Evolutionary conservation across 2,797 vertebrate genomes (phyloP).

Genomic region (Erethizon dorsatum): DNA sequence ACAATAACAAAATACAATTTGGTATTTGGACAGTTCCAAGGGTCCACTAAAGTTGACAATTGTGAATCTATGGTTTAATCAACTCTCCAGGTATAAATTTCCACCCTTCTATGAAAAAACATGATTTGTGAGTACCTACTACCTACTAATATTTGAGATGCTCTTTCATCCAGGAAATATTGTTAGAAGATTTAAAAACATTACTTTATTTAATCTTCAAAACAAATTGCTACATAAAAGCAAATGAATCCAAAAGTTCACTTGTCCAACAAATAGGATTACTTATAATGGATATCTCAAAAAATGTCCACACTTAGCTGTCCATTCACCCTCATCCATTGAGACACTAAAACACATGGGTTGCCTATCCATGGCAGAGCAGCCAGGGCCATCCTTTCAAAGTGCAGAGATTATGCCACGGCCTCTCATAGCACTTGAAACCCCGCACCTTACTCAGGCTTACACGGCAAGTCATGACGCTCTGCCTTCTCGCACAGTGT

Average conservation of each 20-base stretch:
- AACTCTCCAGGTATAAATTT: neutral
- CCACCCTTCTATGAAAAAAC: neutral
- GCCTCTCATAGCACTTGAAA: neutral
- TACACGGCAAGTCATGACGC: neutral
- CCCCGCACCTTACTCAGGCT: neutral
- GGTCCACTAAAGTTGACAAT: neutral
- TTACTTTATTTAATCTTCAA: slow-evolving; percentile 12
- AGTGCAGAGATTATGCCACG: neutral
- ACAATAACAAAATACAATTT: slow-evolving; percentile 26
- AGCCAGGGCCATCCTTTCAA: neutral
- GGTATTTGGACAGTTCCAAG: neutral
- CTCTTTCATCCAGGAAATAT: neutral
- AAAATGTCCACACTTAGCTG: neutral
- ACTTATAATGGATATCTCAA: neutral
- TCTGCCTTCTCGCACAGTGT: neutral
- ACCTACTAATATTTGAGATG: neutral
- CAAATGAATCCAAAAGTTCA: neutral
- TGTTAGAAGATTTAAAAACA: neutral
- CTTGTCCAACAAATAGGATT: neutral
- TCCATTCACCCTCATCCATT: neutral
- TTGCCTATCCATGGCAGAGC: neutral
- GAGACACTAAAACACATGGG: neutral
- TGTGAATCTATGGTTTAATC: neutral
- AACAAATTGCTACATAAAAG: neutral
- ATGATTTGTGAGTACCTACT: neutral